These are phyloP conservation scores for Maniola hyperantus DNA, from an alignment of 2,888 invertebrate species.

Conservation along the genomic window DNA sequence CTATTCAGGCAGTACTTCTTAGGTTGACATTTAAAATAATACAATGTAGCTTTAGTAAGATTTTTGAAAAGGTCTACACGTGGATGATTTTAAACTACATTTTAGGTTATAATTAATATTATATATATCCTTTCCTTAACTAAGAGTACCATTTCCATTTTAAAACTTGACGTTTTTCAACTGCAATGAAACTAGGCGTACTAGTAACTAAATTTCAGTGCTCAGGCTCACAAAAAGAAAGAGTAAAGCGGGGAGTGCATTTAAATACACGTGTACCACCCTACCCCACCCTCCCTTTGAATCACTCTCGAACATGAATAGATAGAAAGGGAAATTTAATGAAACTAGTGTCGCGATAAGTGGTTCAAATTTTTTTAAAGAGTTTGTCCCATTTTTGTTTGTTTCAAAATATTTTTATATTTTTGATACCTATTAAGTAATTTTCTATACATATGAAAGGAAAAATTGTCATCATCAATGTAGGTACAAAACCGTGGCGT, in stretches of 20 bases:
- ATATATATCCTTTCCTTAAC: too few species aligned
- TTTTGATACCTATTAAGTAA: too few species aligned
- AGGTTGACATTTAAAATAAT: too few species aligned
- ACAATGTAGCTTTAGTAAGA: too few species aligned
- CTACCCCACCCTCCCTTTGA: slow-evolving; percentile 21
- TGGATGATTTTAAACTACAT: too few species aligned
- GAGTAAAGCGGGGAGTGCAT: slow-evolving; percentile 19
- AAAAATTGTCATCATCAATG: too few species aligned
- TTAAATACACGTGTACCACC: slow-evolving; percentile 31
- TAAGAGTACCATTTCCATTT: neutral
- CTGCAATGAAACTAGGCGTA: neutral
- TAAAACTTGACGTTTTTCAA: neutral
- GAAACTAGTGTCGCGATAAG: slow-evolving; percentile 12
- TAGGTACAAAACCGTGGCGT: too few species aligned
- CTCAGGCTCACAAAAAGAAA: slow-evolving; percentile 19
- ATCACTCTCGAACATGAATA: slow-evolving; percentile 14
- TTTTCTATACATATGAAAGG: too few species aligned
- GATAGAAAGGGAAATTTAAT: slow-evolving; percentile 34
- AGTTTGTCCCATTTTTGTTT: neutral
- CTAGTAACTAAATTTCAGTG: slow-evolving; percentile 21
- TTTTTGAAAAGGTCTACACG: too few species aligned
- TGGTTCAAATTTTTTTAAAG: slow-evolving; percentile 1
- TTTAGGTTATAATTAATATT: too few species aligned
- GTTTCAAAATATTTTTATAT: neutral
- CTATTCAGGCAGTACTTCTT: too few species aligned